These are phyloP conservation scores for Puntigrus tetrazona DNA, from an alignment of 2,113 vertebrate species.

Conservation along the genomic window DNA sequence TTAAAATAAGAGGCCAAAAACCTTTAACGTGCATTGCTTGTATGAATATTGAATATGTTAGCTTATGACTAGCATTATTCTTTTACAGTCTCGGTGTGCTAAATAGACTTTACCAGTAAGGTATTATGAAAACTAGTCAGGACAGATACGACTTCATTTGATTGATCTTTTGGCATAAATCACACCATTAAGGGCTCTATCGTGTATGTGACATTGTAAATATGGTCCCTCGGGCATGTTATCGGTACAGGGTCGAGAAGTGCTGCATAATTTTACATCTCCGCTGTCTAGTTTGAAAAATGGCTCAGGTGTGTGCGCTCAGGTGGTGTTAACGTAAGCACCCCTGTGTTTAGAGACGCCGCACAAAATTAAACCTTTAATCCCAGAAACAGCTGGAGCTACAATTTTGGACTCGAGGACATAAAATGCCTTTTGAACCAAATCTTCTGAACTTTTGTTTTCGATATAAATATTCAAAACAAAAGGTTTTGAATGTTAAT, in stretches of 20 bases:
- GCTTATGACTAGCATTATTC: neutral
- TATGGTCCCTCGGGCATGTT: neutral
- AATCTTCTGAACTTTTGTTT: neutral
- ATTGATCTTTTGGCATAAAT: conserved; percentile 13
- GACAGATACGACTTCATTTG: neutral
- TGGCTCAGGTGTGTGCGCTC: neutral
- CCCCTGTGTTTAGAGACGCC: conserved; percentile 61
- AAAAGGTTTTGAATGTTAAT: neutral
- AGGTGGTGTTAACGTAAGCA: conserved; percentile 20
- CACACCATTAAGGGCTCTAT: neutral
- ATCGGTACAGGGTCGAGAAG: neutral
- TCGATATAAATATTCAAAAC: neutral
- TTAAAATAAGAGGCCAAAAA: conserved; percentile 59
- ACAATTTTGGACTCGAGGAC: neutral
- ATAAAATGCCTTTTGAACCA: neutral
- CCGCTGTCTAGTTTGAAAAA: conserved; percentile 32
- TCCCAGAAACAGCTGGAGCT: conserved; percentile 68
- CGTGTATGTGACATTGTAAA: conserved; percentile 20
- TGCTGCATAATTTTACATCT: neutral
- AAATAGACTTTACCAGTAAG: neutral
- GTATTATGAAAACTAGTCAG: neutral
- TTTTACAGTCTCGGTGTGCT: neutral
- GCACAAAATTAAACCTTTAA: conserved; percentile 61
- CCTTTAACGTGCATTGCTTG: conserved; percentile 58
- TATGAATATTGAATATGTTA: conserved; percentile 13